Evolutionary conservation across 2,113 vertebrate species (phyloP).

Genomic region (Varanus komodoensis): DNA sequence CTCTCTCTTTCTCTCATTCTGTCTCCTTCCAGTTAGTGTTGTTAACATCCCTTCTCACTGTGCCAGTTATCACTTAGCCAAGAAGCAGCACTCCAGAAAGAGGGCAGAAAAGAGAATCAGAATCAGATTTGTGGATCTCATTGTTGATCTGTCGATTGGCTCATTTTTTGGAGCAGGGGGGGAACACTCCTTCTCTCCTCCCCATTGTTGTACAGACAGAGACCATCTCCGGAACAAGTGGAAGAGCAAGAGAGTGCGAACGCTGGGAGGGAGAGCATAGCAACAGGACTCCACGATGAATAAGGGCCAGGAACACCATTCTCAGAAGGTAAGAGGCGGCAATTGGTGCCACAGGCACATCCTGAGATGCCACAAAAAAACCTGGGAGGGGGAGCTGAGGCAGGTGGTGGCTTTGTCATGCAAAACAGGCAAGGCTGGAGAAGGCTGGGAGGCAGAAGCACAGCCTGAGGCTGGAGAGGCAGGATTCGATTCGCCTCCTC

Average conservation of each 20-base stretch:
- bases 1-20: background rate
- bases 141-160: background rate
- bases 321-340: conserved; percentile 75
- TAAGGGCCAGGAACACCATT: conserved; percentile 77
- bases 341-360: background rate
- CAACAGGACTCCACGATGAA: conserved; percentile 76
- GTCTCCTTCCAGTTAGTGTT: background rate
- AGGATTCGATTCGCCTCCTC: background rate
- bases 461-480: background rate
- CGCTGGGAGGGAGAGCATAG: conserved; percentile 50
- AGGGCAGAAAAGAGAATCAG: background rate
- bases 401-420: background rate
- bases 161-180: background rate
- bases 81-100: background rate
- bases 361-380: background rate
- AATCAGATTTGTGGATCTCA: background rate
- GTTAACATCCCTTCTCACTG: background rate
- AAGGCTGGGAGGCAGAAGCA: background rate
- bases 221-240: conserved; percentile 23
- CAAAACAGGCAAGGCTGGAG: background rate
- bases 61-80: background rate
- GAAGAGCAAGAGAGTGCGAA: conserved; percentile 10
- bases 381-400: background rate
- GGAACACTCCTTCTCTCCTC: conserved; percentile 35
- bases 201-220: background rate